Evolutionary conservation across 35 echinoderm and acorn worm species (phyloP), one percentile per base, ranked within the genome.

Genomic region (Diadema setosum): DNA sequence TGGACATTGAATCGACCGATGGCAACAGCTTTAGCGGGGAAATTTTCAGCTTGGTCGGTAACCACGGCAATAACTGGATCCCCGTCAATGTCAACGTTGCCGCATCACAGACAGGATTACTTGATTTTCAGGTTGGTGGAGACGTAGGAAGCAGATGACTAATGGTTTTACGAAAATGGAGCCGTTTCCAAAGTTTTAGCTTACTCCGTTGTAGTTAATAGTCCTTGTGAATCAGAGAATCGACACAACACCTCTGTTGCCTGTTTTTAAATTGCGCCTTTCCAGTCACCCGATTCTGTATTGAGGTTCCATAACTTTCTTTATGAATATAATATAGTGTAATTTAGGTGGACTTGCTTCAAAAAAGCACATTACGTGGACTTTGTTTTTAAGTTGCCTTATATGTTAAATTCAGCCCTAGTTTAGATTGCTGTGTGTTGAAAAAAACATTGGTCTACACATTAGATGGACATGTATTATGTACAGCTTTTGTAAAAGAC

Each of bases 31-130:
- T 21, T 23, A n/a, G 29, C 14, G 73, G 33, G 12, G 34, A 61
- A 20, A 7, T 90, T 3, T 43, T 82, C 21, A 39, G 75, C 30
- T 16, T 90, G 12, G 43, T 29, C 2, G 87, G 87, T 6, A 65
- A 82, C 52, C 41, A 81, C 55, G 76, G 57, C 21, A 80, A 90
- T 65, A 23, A 20, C 5, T 90, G 87, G 87, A 55, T 44, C 15
- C 87, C 87, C 7, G 87, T 67, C 6, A 81, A 39, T 65, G 61
- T 90, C 12, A 56, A 90, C 48, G 25, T 90, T n/a, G 27, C 35
- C 2, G 73, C 73, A 3, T 39, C 33, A 42, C 11, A 14, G 17
- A 78, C 73, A 20, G 73, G 36, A 7, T 78, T 42, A 14, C 14
- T 41, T 21, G 39, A 78, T 78, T 78, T 78, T 36, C 35, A 78